Base-by-base conservation (phyloP, 2,113 vertebrate species). In the Trinectes maculatus region DNA sequence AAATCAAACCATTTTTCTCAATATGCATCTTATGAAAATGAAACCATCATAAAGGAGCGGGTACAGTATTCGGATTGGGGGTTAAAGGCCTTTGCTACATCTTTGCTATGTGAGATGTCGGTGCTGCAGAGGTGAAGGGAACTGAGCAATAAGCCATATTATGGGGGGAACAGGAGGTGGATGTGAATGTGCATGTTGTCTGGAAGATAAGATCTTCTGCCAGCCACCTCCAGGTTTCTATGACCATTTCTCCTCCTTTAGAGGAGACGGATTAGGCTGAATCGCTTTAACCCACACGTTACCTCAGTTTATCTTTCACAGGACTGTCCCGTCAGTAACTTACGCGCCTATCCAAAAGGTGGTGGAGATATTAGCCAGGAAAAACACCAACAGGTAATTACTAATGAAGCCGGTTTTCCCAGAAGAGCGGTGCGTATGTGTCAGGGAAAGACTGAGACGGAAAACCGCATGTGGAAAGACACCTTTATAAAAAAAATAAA, bases 321-420 rank as follows among this genome's bases (percentile, higher is more conserved):
- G 36, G 33, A 40, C 53, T 39, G 52, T 65, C 53, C 44, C 43
- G 79, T 72, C 57, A 77, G 55, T 78, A 74, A 75, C 54, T 36
- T 71, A 49, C 40, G 46, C 0, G 13, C 26, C 39, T 9, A 39
- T 52, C 48, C 40, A 65, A 86, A 64, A 25, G 3, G 54, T 16
- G n/a, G 28, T 52, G 53, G 64, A 40, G 59, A 70, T 71, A 83
- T 84, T 78, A 77, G 44, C 16, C 52, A 28, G 51, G 39, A 65
- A 48, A 79, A 80, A 80, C 44, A 73, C 28, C 43, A 52, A 37
- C 33, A 58, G 19, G 48, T 73, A 86, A 81, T 87, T 75, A 87
- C 88, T 83, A 79, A 83, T 74, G 55, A 79, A 60, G 76, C 77
- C 69, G 77, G 77, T 86, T 86, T 77, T 52, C 58, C 62, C 52